Conservation (phyloP, 2,797 vertebrate genomes). For the Acanthis flammea region DNA sequence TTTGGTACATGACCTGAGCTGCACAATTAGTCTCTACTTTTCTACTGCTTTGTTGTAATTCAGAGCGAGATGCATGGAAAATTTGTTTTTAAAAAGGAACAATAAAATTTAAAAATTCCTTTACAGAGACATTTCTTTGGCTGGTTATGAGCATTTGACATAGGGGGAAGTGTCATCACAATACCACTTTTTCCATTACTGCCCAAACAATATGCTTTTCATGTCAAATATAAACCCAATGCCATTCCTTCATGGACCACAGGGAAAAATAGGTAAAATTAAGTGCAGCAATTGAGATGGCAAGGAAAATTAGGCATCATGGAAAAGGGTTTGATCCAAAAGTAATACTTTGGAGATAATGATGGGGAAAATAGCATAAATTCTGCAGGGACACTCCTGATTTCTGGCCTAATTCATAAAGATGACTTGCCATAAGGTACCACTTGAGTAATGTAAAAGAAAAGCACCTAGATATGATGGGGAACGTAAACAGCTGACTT, state of each 20-base stretch:
- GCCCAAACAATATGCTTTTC: neutral
- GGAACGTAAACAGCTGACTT: slow-evolving; percentile 32
- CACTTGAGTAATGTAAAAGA: slow-evolving; percentile 26
- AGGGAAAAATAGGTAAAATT: neutral
- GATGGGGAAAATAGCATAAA: neutral
- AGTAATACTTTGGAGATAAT: neutral
- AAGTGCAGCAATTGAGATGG: neutral
- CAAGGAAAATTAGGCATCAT: neutral
- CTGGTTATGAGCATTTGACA: neutral
- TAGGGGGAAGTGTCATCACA: neutral
- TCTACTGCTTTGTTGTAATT: neutral
- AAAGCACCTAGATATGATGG: slow-evolving; percentile 20
- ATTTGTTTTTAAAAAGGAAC: neutral
- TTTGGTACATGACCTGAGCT: neutral
- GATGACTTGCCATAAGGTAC: slow-evolving; percentile 31
- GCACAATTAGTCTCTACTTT: neutral
- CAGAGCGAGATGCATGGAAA: fast-evolving
- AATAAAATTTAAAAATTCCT: neutral
- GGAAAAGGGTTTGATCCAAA: neutral
- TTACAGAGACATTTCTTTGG: neutral
- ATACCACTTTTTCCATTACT: neutral
- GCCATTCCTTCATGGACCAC: neutral
- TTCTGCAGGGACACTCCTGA: neutral
- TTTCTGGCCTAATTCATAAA: slow-evolving; percentile 21
- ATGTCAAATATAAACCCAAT: neutral